phyloP scores from a whole-genome alignment of 1,140 invertebrate species.

The Platyscapa corneri region DNA sequence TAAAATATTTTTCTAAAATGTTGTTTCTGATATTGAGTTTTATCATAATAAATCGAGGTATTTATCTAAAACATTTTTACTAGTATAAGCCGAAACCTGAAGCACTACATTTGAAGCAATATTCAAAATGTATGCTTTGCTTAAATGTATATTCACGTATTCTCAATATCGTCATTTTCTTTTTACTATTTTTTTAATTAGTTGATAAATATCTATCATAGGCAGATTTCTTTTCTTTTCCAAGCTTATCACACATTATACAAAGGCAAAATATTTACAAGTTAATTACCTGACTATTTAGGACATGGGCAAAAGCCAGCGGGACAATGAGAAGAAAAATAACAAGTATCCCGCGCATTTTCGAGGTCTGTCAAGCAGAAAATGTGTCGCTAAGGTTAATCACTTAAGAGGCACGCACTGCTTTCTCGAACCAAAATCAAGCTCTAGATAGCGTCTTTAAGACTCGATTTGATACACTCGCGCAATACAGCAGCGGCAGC shows the following conservation, averaged over 20 bases:
- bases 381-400: neutral
- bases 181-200: neutral
- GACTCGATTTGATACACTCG: slow-evolving; percentile 23
- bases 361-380: neutral
- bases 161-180: no score
- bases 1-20: no score
- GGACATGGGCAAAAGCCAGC: slow-evolving; percentile 17
- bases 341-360: neutral
- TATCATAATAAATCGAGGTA: no score
- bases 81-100: no score
- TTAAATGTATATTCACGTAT: no score
- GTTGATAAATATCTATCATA: neutral
- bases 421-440: slow-evolving; percentile 27
- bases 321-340: slow-evolving; percentile 24
- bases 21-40: no score
- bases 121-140: no score
- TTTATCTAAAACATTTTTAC: no score
- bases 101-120: no score
- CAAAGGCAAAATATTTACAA: neutral
- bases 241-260: neutral
- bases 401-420: slow-evolving; percentile 20
- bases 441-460: slow-evolving; percentile 20
- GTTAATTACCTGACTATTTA: slow-evolving; percentile 33
- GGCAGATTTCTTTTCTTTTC: neutral
- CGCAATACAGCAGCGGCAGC: neutral